Percentiles rank a stretch among this genome's conserved stretches.
These are phyloP conservation scores for Achatina immaculata DNA, from an alignment of 1,140 invertebrate genomes.

Conservation along the genomic window DNA sequence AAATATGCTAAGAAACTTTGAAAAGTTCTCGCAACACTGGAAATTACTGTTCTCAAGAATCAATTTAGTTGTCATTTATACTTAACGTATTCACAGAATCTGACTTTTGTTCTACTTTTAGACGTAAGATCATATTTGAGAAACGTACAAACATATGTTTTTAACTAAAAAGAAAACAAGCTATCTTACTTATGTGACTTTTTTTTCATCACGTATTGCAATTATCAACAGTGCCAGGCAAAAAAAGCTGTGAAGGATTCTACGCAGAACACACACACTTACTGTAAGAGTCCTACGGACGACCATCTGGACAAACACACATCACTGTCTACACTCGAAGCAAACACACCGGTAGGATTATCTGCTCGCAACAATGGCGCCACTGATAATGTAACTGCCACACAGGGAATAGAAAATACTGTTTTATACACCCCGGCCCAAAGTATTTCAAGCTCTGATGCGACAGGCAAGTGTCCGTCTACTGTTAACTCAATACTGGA, in stretches of 20 bases:
- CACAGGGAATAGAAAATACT: background rate
- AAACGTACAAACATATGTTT: no score
- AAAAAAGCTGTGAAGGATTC: background rate
- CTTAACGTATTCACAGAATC: no score
- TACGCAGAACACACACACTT: background rate
- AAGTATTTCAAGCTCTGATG: background rate
- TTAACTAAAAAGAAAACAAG: no score
- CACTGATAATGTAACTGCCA: background rate
- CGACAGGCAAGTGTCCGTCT: background rate
- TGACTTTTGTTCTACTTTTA: no score
- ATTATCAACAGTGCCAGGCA: background rate
- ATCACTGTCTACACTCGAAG: background rate
- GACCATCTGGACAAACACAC: background rate
- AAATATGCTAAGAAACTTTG: no score
- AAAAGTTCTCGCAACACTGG: no score
- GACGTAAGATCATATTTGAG: no score
- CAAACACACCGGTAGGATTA: background rate
- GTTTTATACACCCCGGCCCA: background rate
- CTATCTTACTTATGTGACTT: no score
- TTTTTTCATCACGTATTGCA: no score
- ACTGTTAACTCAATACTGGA: background rate
- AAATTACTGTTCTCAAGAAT: no score
- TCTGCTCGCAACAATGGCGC: background rate
- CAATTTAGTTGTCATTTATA: no score
- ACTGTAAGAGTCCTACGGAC: background rate